Evolutionary conservation across 2,888 invertebrate species (phyloP).

Genomic region (Silvanus unidentatus): DNA sequence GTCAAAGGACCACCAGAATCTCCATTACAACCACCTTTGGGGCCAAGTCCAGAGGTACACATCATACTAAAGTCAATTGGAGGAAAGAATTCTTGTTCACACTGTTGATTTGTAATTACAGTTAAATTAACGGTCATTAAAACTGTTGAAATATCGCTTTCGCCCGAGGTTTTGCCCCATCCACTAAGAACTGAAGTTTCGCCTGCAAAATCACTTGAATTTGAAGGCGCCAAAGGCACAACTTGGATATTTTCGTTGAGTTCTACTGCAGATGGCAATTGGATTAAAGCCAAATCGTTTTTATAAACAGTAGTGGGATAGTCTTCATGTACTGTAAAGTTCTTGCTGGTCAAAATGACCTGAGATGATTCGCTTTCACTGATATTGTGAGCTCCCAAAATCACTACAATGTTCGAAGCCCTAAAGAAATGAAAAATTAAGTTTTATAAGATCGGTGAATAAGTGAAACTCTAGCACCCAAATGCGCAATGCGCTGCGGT

Average conservation of each 20-base stretch:
- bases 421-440: too few relatives aligned
- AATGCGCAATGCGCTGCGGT: neutral
- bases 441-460: too few relatives aligned
- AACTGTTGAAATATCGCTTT: slow-evolving; percentile 40
- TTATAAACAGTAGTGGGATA: too few relatives aligned
- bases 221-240: slow-evolving; percentile 14
- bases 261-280: slow-evolving; percentile 15
- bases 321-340: slow-evolving; percentile 14
- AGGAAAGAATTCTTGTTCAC: slow-evolving; percentile 41
- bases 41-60: slow-evolving; percentile 35
- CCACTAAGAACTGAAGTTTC: slow-evolving; percentile 44
- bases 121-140: slow-evolving; percentile 41
- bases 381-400: too few relatives aligned
- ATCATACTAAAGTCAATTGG: slow-evolving; percentile 45
- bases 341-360: too few relatives aligned
- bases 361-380: too few relatives aligned
- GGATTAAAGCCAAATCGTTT: slow-evolving; percentile 22
- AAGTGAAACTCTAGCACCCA: too few relatives aligned
- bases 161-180: slow-evolving; percentile 45
- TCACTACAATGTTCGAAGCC: too few relatives aligned
- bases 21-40: slow-evolving; percentile 5
- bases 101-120: slow-evolving; percentile 44
- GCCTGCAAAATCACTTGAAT: slow-evolving; percentile 37
- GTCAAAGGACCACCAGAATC: slow-evolving; percentile 9
- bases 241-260: slow-evolving; percentile 16